These are phyloP conservation scores for Nixonia krombeini DNA, from an alignment of 1,140 invertebrate genomes.

Conservation along the genomic window DNA sequence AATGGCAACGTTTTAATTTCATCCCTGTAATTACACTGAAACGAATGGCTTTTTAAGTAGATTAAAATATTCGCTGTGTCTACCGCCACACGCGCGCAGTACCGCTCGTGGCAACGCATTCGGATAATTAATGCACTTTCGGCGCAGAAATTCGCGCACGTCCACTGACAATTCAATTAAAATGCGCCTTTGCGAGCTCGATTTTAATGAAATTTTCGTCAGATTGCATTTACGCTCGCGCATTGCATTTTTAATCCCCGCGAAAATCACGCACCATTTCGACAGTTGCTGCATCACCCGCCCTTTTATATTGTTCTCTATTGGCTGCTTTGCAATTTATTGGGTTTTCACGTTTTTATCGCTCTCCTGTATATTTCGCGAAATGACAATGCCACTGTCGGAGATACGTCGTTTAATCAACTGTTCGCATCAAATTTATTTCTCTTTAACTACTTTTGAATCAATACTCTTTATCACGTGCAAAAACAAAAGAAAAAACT, in stretches of 20 bases:
- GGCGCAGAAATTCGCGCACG: slow-evolving; percentile 44
- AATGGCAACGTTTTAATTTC: slow-evolving; percentile 68
- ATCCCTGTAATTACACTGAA: slow-evolving; percentile 68
- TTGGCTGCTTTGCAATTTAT: no score
- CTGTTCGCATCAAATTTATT: no score
- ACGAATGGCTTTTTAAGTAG: slow-evolving; percentile 71
- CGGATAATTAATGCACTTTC: slow-evolving; percentile 69
- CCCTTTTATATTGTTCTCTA: no score
- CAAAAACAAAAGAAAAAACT: no score
- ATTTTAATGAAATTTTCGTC: slow-evolving; percentile 52
- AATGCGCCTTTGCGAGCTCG: slow-evolving; percentile 36
- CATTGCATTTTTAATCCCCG: slow-evolving; percentile 27
- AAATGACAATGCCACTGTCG: no score
- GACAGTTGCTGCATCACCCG: no score
- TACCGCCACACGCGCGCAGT: slow-evolving; percentile 12
- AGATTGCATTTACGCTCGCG: slow-evolving; percentile 22
- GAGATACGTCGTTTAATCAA: no score
- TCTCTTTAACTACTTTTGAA: no score
- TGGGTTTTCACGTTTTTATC: no score
- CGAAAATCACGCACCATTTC: background rate
- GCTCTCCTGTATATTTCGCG: no score
- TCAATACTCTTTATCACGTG: no score
- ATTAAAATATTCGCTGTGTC: slow-evolving; percentile 67
- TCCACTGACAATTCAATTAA: slow-evolving; percentile 52
- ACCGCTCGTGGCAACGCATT: slow-evolving; percentile 51